Percentiles rank a stretch among this genome's conserved stretches.
Evolutionary conservation across 2,888 invertebrate species (phyloP).

Genomic region (Sialis lutaria): DNA sequence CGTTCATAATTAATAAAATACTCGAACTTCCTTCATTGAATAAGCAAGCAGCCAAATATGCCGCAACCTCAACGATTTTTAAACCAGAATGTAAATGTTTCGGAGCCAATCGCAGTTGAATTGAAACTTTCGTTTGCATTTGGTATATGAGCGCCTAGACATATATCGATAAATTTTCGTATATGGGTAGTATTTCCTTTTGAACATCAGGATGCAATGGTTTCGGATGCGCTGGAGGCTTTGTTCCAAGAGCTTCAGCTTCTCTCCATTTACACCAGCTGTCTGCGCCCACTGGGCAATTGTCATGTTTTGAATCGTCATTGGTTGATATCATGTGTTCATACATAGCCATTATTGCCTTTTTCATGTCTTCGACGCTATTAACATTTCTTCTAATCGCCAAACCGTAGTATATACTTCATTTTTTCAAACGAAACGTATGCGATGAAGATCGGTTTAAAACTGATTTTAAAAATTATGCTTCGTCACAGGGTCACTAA

Average conservation of each 20-base stretch:
- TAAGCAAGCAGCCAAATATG: constrained; percentile 5
- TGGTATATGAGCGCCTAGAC: constrained; percentile 7
- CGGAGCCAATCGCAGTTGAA: constrained; percentile 6
- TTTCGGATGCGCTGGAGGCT: neutral
- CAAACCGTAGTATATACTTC: constrained; percentile 3
- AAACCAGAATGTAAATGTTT: constrained; percentile 7
- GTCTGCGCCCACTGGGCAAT: constrained; percentile 10
- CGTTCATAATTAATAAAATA: constrained; percentile 5
- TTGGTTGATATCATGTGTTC: constrained; percentile 10
- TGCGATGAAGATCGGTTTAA: too few relatives aligned
- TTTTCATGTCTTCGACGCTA: constrained; percentile 10
- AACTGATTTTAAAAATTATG: too few relatives aligned
- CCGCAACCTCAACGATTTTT: constrained; percentile 6
- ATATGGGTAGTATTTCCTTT: constrained; percentile 7
- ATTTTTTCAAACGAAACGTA: too few relatives aligned
- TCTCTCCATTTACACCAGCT: constrained; percentile 10
- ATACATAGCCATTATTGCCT: constrained; percentile 10
- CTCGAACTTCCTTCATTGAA: constrained; percentile 7
- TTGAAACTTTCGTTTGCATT: constrained; percentile 7
- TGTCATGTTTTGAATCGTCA: constrained; percentile 7
- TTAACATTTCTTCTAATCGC: constrained; percentile 4
- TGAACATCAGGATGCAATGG: constrained; percentile 4
- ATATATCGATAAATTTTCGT: constrained; percentile 9
- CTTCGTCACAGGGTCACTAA: too few relatives aligned
- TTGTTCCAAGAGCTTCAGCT: constrained; percentile 6